Base-by-base conservation (phyloP, 2,888 invertebrate species). In the Aphidius colemani region DNA sequence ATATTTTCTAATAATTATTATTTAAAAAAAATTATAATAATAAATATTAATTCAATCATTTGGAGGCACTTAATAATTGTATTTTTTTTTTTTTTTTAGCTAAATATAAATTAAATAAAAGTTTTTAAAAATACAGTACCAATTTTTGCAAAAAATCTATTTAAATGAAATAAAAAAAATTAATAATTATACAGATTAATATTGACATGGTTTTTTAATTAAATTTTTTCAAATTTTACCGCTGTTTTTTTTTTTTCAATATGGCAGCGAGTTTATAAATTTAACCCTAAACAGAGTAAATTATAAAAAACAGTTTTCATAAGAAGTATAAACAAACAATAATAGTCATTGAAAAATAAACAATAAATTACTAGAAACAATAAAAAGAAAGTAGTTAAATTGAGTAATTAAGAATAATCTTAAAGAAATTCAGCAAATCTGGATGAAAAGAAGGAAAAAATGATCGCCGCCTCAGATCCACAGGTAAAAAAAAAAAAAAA, bases 381-480 rank as follows among this genome's bases (percentile, higher is more conserved):
- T 7, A 39, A 2, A 53, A 53, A 18, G 2, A 39, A 62, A 59
- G 43, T 7, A 18, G n/a, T 6, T 43, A 53, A 61, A 51, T 46
- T 53, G 49, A 10, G 45, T 13, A 41, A 45, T 55, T 59, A 63
- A 60, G 30, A 30, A 30, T 30, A 30, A 30, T 30, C 30, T 66
- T 59, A 69, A 73, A 67, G 66, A 76, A 67, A 78, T 73, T 74
- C 81, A 78, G 87, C 90, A 91, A 93, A 93, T 93, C 93, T 94
- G 93, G 93, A 93, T 92, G 93, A 90, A 84, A 88, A 88, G 86
- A 88, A 86, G 84, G 88, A 89, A 85, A 88, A 83, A 85, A 94
- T 94, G 92, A 93, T 94, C 85, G 92, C 93, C 87, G 93, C 93
- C 85, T 91, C 92, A 85, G 93, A 93, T 86, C 93, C 93, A 85